phyloP scores from a whole-genome alignment of 2,797 vertebrate species.

The Sphaeramia orbicularis region DNA sequence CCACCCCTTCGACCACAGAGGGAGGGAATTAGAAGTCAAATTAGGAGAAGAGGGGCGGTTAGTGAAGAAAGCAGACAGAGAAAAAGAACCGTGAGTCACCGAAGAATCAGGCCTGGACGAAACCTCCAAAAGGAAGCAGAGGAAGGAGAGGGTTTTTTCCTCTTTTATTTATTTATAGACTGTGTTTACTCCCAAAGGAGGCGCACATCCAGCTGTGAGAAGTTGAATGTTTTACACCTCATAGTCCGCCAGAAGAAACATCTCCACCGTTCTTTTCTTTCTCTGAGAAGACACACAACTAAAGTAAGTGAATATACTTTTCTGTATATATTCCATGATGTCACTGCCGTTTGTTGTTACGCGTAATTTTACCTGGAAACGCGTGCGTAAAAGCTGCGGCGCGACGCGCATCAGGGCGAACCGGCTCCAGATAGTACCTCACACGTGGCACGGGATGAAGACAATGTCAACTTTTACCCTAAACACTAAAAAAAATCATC shows the following conservation, averaged over 20 bases:
- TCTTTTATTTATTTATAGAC: background rate
- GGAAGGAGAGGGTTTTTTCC: background rate
- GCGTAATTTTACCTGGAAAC: conserved; percentile 4
- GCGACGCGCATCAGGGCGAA: background rate
- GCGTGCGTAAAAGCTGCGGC: background rate
- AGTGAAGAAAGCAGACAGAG: conserved; percentile 41
- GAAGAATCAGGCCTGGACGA: conserved; percentile 1
- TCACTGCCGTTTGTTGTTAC: background rate
- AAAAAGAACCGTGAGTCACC: conserved; percentile 31
- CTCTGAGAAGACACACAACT: conserved; percentile 40
- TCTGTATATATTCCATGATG: background rate
- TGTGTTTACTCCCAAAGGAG: background rate
- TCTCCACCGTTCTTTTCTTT: background rate
- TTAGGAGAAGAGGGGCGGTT: conserved; percentile 40
- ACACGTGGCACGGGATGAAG: conserved; percentile 69
- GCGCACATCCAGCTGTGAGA: background rate
- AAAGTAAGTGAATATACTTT: conserved; percentile 63
- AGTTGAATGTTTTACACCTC: background rate
- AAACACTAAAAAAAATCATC: background rate
- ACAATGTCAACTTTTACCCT: background rate
- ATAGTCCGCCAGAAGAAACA: conserved; percentile 1
- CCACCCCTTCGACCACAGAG: conserved; percentile 51
- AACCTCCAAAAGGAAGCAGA: conserved; percentile 20
- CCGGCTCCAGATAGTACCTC: conserved; percentile 8
- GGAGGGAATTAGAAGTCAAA: conserved; percentile 75